Evolutionary conservation across 2,113 vertebrate genomes (phyloP), one percentile per base, ranked within the genome.

Genomic region (Sisor rabdophorus): DNA sequence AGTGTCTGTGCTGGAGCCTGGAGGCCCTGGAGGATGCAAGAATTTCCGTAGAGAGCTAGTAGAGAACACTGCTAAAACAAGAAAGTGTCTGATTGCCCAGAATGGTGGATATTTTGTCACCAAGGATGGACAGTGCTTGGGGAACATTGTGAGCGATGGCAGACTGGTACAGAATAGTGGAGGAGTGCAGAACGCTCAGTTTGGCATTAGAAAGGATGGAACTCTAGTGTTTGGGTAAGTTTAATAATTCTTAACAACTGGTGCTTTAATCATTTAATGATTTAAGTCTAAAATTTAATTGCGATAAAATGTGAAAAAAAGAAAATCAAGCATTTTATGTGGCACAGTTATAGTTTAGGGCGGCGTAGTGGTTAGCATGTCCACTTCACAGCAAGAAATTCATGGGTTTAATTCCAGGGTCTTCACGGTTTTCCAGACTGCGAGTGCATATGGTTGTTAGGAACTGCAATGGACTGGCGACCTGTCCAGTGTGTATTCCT

Each of bases 181-280:
- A 15, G 96, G 96, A 0, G 15, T 97, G 44, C 95, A 96, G 83
- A 98, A 98, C 0, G 95, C 95, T 24, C 95, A 97, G 89, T 99
- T 98, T 83, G 97, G 97, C 54, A 96, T 99, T 86, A 91, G 92
- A 84, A 90, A 82, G 79, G 94, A 98, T 54, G 97, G 97, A 60
- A 95, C 90, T 10, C 85, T 99, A 76, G 93, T 98, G 78, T 94
- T 96, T 0, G 97, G 97, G 97, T 98, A 89, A 94, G 95, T 78
- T 54, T 65, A 10, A 58, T 58, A 12, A 75, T 7, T 28, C 13
- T 30, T 9, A 32, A 19, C 26, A 61, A 52, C 61, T 15, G 11
- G 3, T 36, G 12, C 13, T 11, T 8, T 20, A 9, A 58, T 56
- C 20, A 19, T 9, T 59, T 19, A 44, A 22, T 24, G 19, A 19